These are phyloP conservation scores for Apodemia mormo DNA, from an alignment of 2,888 invertebrate species.

Conservation along the genomic window DNA sequence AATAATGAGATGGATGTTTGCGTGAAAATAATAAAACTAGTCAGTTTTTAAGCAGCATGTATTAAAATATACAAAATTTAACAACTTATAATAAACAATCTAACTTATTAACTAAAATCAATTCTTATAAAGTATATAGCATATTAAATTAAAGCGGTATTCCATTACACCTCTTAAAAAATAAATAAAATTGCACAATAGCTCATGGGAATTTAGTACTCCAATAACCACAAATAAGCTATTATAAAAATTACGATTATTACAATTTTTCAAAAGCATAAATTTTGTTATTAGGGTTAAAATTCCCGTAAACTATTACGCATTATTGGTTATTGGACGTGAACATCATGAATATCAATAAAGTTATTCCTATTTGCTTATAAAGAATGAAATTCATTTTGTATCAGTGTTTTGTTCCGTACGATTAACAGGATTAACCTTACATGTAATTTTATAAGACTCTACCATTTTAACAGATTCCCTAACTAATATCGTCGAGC, in stretches of 20 bases:
- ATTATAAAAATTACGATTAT: too few species aligned
- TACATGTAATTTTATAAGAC: conserved; percentile 75
- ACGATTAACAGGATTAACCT: conserved; percentile 68
- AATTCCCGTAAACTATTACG: too few species aligned
- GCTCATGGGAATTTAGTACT: too few species aligned
- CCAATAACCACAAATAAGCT: too few species aligned
- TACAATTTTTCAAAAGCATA: too few species aligned
- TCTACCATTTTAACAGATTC: conserved; percentile 74
- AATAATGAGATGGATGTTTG: too few species aligned
- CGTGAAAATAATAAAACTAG: too few species aligned
- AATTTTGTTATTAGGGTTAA: too few species aligned
- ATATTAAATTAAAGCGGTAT: background rate
- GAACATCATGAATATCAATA: too few species aligned
- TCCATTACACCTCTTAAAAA: background rate
- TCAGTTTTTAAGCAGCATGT: background rate
- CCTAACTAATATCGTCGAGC: conserved; percentile 68
- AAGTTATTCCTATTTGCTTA: background rate
- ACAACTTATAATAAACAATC: background rate
- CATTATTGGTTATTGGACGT: too few species aligned
- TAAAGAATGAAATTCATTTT: conserved; percentile 10
- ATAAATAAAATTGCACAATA: background rate
- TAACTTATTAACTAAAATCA: background rate
- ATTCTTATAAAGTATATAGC: background rate
- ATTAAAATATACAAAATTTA: background rate
- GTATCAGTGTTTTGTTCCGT: conserved; percentile 3